Percentiles rank a stretch among this genome's conserved stretches.
Evolutionary conservation across 2,888 invertebrate species (phyloP).

Genomic region (Ichneumoninae sp.): DNA sequence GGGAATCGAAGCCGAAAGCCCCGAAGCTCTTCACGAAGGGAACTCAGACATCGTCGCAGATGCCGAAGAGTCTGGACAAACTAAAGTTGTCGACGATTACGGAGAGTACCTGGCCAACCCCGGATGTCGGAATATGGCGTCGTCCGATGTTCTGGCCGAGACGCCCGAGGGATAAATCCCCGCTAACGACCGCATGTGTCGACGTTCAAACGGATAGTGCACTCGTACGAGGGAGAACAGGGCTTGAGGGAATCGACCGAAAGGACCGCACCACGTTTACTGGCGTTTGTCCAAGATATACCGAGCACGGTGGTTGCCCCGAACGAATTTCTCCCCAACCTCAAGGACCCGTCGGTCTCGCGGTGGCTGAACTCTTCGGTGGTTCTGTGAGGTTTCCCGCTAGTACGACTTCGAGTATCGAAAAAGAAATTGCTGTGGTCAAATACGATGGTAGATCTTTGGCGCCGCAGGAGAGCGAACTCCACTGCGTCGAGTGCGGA

Average conservation of each 20-base stretch:
- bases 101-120: slow-evolving; percentile 54
- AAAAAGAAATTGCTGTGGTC: slow-evolving; percentile 52
- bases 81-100: slow-evolving; percentile 52
- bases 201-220: slow-evolving; percentile 64
- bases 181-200: slow-evolving; percentile 62
- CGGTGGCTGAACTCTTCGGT: slow-evolving; percentile 33
- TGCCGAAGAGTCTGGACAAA: slow-evolving; percentile 50
- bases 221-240: slow-evolving; percentile 40
- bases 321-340: slow-evolving; percentile 32
- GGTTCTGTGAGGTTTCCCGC: slow-evolving; percentile 13
- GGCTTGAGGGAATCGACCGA: slow-evolving; percentile 43
- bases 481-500: slow-evolving; percentile 60
- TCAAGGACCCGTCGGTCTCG: slow-evolving; percentile 37
- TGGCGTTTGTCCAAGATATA: slow-evolving; percentile 57
- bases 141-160: slow-evolving; percentile 51
- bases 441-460: slow-evolving; percentile 25
- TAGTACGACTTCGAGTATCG: slow-evolving; percentile 22
- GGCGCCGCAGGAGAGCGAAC: slow-evolving; percentile 24
- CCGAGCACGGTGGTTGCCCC: slow-evolving; percentile 26
- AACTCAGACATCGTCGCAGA: slow-evolving; percentile 44
- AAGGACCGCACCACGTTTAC: slow-evolving; percentile 51
- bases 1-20: slow-evolving; percentile 6
- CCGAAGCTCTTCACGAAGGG: slow-evolving; percentile 26
- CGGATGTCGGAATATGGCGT: slow-evolving; percentile 53
- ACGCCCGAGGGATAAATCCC: slow-evolving; percentile 63